Conservation (phyloP, 2,113 vertebrate genomes). For the Rhinolophus sinicus region DNA sequence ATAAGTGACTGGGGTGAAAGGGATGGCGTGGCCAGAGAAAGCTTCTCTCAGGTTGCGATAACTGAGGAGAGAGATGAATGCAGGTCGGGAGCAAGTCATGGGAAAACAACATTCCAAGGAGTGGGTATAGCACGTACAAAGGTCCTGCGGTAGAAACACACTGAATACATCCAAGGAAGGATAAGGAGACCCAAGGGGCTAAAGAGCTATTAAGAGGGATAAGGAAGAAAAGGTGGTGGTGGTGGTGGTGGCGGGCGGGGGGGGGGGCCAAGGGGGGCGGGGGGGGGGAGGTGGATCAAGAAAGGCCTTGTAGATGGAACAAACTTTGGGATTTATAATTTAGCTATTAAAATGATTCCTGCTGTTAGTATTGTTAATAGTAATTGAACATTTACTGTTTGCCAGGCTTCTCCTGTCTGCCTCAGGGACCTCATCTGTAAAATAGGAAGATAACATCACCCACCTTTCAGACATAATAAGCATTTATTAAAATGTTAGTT, state of each 20-base stretch:
- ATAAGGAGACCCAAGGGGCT: background rate
- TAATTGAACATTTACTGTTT: background rate
- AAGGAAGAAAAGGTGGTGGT: background rate
- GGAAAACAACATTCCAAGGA: background rate
- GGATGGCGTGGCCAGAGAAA: background rate
- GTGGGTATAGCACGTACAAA: rapidly evolving
- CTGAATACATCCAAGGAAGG: background rate
- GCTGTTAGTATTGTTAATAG: rapidly evolving
- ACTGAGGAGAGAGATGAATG: background rate
- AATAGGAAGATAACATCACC: background rate
- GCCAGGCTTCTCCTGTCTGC: background rate
- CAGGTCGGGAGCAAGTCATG: no score
- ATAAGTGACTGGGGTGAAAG: background rate
- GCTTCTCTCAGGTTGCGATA: background rate
- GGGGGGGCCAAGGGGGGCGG: no score
- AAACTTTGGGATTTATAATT: background rate
- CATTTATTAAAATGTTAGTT: background rate
- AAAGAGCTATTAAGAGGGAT: background rate
- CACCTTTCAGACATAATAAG: no score
- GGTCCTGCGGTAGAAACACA: background rate
- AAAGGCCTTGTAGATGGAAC: background rate
- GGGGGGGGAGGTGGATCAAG: background rate
- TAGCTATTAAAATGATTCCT: background rate
- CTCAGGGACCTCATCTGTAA: rapidly evolving
- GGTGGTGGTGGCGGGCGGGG: no score